phyloP scores from a whole-genome alignment of 2,797 vertebrate species.

The Xiphorhynchus erythropygius region DNA sequence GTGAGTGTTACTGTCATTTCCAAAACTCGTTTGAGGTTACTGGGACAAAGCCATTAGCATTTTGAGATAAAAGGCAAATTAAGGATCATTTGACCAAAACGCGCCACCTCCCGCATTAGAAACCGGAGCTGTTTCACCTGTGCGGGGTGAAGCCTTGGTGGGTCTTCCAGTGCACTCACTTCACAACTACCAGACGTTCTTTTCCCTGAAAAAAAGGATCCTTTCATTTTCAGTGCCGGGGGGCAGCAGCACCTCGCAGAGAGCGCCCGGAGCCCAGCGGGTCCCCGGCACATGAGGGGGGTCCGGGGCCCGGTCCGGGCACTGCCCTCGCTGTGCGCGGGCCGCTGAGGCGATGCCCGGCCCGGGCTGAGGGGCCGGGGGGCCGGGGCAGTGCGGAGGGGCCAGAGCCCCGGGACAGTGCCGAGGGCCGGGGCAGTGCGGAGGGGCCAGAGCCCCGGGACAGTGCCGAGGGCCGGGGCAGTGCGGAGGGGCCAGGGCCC shows the following conservation, averaged over 20 bases:
- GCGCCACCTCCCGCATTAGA: neutral
- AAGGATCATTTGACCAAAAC: neutral
- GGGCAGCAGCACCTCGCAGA: neutral
- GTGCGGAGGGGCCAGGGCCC: too few species aligned
- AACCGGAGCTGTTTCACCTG: conserved; percentile 26
- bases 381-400: too few species aligned
- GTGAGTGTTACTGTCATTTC: neutral
- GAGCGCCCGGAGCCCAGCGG: fast-evolving
- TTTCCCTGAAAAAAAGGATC: conserved; percentile 19
- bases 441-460: too few species aligned
- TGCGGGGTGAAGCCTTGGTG: conserved; percentile 16
- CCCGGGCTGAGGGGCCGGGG: neutral
- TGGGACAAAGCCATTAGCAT: neutral
- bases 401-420: too few species aligned
- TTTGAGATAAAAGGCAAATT: neutral
- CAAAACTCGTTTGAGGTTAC: neutral
- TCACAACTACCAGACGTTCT: conserved; percentile 37
- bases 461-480: neutral
- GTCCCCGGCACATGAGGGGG: neutral
- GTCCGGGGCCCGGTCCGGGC: fast-evolving
- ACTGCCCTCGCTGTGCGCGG: fast-evolving
- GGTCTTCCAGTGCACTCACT: conserved; percentile 40
- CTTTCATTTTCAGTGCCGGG: neutral
- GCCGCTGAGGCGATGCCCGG: neutral
- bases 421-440: too few species aligned